Conservation (phyloP, 2,113 vertebrate genomes). For the Ailuropoda melanoleuca region DNA sequence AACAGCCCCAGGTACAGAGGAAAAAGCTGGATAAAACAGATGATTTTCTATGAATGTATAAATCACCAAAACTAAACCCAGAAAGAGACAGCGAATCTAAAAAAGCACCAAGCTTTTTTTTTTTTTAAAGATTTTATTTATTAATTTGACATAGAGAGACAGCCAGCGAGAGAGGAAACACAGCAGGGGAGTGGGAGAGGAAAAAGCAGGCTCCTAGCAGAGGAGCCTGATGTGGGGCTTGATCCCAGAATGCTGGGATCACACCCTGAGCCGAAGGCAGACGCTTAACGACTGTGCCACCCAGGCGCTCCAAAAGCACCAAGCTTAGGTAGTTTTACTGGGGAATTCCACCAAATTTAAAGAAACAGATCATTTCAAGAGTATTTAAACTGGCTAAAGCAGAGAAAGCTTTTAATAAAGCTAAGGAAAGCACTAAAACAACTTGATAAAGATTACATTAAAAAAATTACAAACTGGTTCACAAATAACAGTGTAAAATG, state of each 20-base stretch:
- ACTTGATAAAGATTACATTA: neutral
- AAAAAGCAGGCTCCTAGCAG: no score
- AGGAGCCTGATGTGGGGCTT: no score
- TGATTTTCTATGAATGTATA: slow-evolving; percentile 23
- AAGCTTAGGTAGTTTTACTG: neutral
- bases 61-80: neutral
- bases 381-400: neutral
- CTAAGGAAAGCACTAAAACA: neutral
- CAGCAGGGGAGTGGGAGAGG: no score
- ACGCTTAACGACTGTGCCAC: no score
- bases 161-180: neutral
- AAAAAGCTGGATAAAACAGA: neutral
- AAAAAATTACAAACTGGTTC: slow-evolving; percentile 8
- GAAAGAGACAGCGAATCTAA: slow-evolving; percentile 1
- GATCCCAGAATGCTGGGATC: no score
- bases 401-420: neutral
- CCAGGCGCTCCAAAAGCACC: neutral
- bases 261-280: no score
- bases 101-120: neutral
- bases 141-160: no score
- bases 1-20: neutral
- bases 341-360: slow-evolving; percentile 16
- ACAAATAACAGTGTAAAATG: neutral
- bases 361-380: neutral
- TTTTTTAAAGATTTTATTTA: no score